Evolutionary conservation across 2,113 vertebrate species (phyloP), one percentile per base, ranked within the genome.

Genomic region (Lepisosteus osseus): DNA sequence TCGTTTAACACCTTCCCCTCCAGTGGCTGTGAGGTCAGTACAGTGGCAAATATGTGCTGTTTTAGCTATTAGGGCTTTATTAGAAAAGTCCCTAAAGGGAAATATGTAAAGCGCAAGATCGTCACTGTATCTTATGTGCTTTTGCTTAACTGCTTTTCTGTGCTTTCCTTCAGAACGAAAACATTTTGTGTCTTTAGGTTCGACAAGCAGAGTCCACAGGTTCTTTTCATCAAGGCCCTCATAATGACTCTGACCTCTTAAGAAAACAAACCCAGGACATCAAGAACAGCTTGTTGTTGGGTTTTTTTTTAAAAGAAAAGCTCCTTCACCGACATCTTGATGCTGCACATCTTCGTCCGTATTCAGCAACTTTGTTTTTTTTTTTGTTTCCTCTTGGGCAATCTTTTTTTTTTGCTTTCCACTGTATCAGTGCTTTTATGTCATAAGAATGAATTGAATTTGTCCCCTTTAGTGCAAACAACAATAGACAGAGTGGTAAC

Each of bases 391-490:
- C 93, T 93, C 92, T 84, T 88, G 91, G 90, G 93, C 88, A 82
- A 89, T 89, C 86, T 89, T 65, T 65, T 65, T 65, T 29, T 72
- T 69, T 65, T 74, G 63, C 75, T 15, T 78, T 85, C 77, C 77
- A 89, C 91, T 94, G 90, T 93, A 93, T 96, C 93, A 85, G 87
- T 92, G 93, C 88, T 89, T 95, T 92, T 91, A 90, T 97, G 95
- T 96, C 95, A 95, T 91, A 89, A 94, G 92, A 97, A 98, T 97
- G 96, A 96, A 98, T 98, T 96, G 95, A 95, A 95, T 96, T 94
- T 92, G 94, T 96, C 92, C 94, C 94, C 95, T 94, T 96, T 94
- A 96, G 95, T 95, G 93, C 94, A 98, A 97, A 98, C 94, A 98
- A 95, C 95, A 95, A 93, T 91, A 94, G 94, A 93, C 93, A 93